These are phyloP conservation scores for Lepeophtheirus salmonis DNA, from an alignment of 1,140 invertebrate species.

Conservation along the genomic window DNA sequence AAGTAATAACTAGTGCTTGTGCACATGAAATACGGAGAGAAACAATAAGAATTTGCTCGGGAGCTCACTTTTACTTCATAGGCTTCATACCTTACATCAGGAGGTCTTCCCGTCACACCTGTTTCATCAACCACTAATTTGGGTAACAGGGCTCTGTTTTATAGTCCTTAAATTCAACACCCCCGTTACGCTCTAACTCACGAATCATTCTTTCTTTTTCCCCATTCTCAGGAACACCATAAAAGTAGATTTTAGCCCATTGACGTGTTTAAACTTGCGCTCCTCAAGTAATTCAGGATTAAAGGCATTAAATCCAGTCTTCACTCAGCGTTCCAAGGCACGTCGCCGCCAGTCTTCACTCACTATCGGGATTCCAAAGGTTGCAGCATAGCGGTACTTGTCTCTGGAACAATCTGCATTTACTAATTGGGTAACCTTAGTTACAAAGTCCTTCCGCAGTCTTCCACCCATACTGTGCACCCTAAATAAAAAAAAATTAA, in stretches of 20 bases:
- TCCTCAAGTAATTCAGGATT: background rate
- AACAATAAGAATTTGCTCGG: too few relatives aligned
- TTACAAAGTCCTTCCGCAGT: slow-evolving; percentile 57
- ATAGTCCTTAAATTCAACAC: slow-evolving; percentile 38
- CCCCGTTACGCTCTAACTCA: slow-evolving; percentile 62
- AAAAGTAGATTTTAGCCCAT: slow-evolving; percentile 62
- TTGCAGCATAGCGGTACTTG: slow-evolving; percentile 65
- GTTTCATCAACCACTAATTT: slow-evolving; percentile 49
- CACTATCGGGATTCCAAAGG: slow-evolving; percentile 70
- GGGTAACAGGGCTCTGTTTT: slow-evolving; percentile 44
- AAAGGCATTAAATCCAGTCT: slow-evolving; percentile 42
- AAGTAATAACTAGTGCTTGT: too few relatives aligned
- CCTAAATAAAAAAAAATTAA: slow-evolving; percentile 46
- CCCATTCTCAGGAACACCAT: slow-evolving; percentile 66
- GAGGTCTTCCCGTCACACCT: slow-evolving; percentile 13
- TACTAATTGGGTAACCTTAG: slow-evolving; percentile 76
- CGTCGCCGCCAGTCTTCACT: slow-evolving; percentile 62
- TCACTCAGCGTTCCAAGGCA: slow-evolving; percentile 52
- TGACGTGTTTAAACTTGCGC: slow-evolving; percentile 66
- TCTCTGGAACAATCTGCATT: slow-evolving; percentile 63
- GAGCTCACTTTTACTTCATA: slow-evolving; percentile 64
- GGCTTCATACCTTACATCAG: slow-evolving; percentile 11
- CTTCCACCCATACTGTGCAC: slow-evolving; percentile 88
- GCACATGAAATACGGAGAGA: too few relatives aligned
- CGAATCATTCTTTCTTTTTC: slow-evolving; percentile 79